Conservation (phyloP, 2,797 vertebrate genomes). For the Euphonia xanthogaster region DNA sequence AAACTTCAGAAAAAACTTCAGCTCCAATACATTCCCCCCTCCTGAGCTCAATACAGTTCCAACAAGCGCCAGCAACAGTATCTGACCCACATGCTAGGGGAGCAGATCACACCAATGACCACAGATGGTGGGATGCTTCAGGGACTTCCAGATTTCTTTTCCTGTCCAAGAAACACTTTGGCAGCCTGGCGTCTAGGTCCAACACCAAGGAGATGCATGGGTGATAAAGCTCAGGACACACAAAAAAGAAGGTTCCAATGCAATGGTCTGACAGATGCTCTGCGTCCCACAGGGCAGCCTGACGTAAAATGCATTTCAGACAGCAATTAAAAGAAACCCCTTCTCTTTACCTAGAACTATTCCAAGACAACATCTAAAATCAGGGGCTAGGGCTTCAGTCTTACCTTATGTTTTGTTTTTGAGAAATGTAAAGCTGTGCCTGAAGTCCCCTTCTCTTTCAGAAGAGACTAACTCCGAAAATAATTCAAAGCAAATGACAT, state of each 20-base stretch:
- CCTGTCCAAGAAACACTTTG: not conserved
- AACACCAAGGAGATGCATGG: not conserved
- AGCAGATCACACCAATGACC: not conserved
- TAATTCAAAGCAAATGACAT: not conserved
- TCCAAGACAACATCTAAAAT: not conserved
- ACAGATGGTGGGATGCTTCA: rapidly evolving
- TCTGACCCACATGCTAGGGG: not conserved
- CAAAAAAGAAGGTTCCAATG: not conserved
- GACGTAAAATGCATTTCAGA: not conserved
- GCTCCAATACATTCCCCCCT: not conserved
- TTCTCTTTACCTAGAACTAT: not conserved
- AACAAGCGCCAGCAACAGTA: not conserved
- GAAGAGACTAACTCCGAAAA: not conserved
- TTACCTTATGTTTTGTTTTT: not conserved
- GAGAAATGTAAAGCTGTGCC: not conserved
- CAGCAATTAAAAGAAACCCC: not conserved
- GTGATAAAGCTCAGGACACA: not conserved
- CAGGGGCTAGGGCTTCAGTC: not conserved
- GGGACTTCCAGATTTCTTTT: not conserved
- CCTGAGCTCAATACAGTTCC: not conserved
- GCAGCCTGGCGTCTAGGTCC: not conserved
- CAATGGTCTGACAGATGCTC: not conserved
- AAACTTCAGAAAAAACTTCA: not conserved
- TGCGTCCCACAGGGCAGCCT: not conserved
- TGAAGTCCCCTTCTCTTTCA: not conserved